Conservation (phyloP, 2,888 invertebrate species). For the Callosobruchus maculatus region DNA sequence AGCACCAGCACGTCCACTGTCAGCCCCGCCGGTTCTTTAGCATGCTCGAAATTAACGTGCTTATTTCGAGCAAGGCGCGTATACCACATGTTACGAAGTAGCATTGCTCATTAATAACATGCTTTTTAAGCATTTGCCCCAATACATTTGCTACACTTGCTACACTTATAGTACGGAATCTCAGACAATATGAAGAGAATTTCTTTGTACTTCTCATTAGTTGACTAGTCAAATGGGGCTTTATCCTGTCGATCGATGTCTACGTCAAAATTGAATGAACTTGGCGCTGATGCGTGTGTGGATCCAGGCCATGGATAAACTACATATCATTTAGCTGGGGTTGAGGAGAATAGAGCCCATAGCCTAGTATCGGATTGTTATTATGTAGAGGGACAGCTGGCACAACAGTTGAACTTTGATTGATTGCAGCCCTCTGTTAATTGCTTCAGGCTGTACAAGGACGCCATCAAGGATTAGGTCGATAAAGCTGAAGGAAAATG, state of each 20-base stretch:
- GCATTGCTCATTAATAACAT: too few relatives aligned
- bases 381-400: background rate
- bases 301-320: background rate
- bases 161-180: too few relatives aligned
- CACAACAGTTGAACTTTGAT: background rate
- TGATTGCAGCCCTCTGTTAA: background rate
- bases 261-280: background rate
- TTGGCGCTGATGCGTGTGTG: background rate
- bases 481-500: background rate
- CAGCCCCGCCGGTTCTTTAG: too few relatives aligned
- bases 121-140: too few relatives aligned
- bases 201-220: background rate
- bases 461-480: background rate
- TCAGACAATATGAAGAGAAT: too few relatives aligned
- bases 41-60: too few relatives aligned
- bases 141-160: too few relatives aligned
- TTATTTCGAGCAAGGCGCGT: too few relatives aligned
- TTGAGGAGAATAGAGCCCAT: background rate
- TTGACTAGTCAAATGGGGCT: background rate
- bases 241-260: background rate
- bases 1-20: too few relatives aligned
- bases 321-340: background rate
- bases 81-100: too few relatives aligned
- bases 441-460: background rate
- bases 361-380: background rate